Base-by-base conservation (phyloP, 2,888 invertebrate species). In the Drosophila quinaria region DNA sequence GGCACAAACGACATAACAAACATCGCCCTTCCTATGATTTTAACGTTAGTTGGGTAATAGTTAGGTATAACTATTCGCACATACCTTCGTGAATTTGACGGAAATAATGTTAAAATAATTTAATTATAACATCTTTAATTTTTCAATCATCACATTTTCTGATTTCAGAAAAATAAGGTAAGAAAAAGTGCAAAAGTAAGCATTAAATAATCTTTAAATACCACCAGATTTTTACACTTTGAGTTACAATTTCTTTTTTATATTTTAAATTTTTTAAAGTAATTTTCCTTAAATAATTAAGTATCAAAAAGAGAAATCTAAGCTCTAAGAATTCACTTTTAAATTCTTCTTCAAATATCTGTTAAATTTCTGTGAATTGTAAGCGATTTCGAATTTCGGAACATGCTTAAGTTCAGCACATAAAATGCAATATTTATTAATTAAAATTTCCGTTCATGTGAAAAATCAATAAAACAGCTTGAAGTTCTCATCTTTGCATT, bases 1-100 rank as follows among this genome's bases (percentile, higher is more conserved):
- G 55, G 55, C 46, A 70, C 76, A 51, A 29, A 29, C 8, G 29
- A 29, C 29, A 29, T 54, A 75, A 70, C 31, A 65, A 15, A 19
- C 33, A 31, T 33, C 5, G 5, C 41, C 17, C 25, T 39, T 50
- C 42, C 33, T 55, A 63, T 60, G 46, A 54, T 37, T 59, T 51
- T 35, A 59, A 31, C 42, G 49, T 51, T 37, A 41, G 50, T 47
- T 47, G 33, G 29, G 22, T n/a, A 46, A 37, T 64, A 50, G 54
- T 61, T 58, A 15, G 47, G 39, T 62, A 17, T 19, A 56, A 19
- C 67, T 33, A 25, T 13, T 46, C 22, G 15, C 25, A 44, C 10
- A 54, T 11, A 15, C 11, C 6, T 49, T 17, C 6, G 11, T 15
- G 10, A 1, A 11, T 29, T n/a, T 10, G 10, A 25, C 25, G 6